phyloP scores from a whole-genome alignment of 2,888 invertebrate genomes.

The Lacanobia wlatinum region DNA sequence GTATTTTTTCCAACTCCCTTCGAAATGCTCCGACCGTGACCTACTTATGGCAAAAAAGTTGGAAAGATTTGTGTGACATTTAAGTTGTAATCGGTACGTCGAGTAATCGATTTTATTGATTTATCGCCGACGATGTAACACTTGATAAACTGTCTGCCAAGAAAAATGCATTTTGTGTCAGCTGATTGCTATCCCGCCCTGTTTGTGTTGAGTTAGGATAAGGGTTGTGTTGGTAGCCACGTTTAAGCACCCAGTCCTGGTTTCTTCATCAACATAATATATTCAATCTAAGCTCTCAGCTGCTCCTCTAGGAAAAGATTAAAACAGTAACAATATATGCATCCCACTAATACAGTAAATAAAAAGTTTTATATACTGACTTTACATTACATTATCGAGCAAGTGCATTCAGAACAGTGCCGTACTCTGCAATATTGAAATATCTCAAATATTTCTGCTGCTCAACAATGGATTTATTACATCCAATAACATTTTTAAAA shows the following conservation, averaged over 20 bases:
- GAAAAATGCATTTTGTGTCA: slow-evolving; percentile 38
- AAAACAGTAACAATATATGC: background rate
- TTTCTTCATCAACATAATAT: background rate
- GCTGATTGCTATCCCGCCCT: slow-evolving; percentile 25
- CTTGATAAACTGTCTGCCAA: slow-evolving; percentile 21
- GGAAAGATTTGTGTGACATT: slow-evolving; percentile 56
- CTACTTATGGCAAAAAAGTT: slow-evolving; percentile 68
- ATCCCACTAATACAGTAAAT: slow-evolving; percentile 3
- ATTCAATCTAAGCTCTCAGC: background rate
- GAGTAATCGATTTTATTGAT: slow-evolving; percentile 51
- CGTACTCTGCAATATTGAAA: slow-evolving; percentile 51
- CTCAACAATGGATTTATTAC: slow-evolving; percentile 31
- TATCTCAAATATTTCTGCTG: slow-evolving; percentile 32
- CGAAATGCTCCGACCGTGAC: slow-evolving; percentile 78
- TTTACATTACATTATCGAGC: slow-evolving; percentile 19
- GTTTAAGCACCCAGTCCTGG: slow-evolving; percentile 8
- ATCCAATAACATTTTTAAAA: slow-evolving; percentile 22
- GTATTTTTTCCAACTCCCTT: slow-evolving; percentile 72
- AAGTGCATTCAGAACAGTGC: slow-evolving; percentile 42
- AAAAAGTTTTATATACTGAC: slow-evolving; percentile 11
- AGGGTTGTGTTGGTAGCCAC: slow-evolving; percentile 21
- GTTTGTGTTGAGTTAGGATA: slow-evolving; percentile 18
- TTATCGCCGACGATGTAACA: slow-evolving; percentile 30
- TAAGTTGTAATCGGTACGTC: slow-evolving; percentile 45
- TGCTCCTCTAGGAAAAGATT: background rate